These are phyloP conservation scores for Drosophila subpulchrella DNA, from an alignment of 1,140 invertebrate species.

Conservation along the genomic window DNA sequence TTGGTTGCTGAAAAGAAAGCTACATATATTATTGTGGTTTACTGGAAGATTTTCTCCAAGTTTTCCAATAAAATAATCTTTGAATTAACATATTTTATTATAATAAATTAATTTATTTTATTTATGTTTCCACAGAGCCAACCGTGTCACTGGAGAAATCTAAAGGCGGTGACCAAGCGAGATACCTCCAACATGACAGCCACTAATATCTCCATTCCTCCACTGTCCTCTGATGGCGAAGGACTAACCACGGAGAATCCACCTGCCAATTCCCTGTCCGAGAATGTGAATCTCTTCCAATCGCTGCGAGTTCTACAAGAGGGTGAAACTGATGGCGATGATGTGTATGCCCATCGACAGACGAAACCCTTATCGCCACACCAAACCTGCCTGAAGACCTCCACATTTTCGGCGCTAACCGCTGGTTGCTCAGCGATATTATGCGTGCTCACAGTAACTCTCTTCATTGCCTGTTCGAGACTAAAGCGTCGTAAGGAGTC, in stretches of 20 bases:
- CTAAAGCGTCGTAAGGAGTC: slow-evolving; percentile 86
- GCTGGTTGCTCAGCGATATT: slow-evolving; percentile 89
- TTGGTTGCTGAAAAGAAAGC: too few relatives aligned
- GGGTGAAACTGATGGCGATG: slow-evolving; percentile 90
- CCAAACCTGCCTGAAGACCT: slow-evolving; percentile 91
- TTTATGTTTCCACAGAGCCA: slow-evolving; percentile 88
- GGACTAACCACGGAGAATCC: slow-evolving; percentile 52
- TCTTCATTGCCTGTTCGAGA: slow-evolving; percentile 89
- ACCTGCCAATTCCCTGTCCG: slow-evolving; percentile 86
- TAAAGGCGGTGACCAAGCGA: slow-evolving; percentile 90
- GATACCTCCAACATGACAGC: slow-evolving; percentile 85
- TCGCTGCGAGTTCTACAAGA: slow-evolving; percentile 94
- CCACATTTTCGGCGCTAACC: slow-evolving; percentile 90
- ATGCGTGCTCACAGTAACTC: slow-evolving; percentile 88
- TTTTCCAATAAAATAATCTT: too few relatives aligned
- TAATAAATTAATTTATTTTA: background rate
- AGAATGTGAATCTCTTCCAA: slow-evolving; percentile 95
- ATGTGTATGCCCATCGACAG: slow-evolving; percentile 63
- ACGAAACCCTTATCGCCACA: slow-evolving; percentile 84
- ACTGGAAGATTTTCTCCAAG: too few relatives aligned
- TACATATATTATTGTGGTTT: background rate
- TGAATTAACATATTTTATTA: background rate
- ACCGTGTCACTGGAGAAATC: slow-evolving; percentile 96
- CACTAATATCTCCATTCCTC: slow-evolving; percentile 55
- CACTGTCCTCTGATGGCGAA: slow-evolving; percentile 44